Conservation (phyloP, 2,888 invertebrate genomes). For the Coelopa pilipes region DNA sequence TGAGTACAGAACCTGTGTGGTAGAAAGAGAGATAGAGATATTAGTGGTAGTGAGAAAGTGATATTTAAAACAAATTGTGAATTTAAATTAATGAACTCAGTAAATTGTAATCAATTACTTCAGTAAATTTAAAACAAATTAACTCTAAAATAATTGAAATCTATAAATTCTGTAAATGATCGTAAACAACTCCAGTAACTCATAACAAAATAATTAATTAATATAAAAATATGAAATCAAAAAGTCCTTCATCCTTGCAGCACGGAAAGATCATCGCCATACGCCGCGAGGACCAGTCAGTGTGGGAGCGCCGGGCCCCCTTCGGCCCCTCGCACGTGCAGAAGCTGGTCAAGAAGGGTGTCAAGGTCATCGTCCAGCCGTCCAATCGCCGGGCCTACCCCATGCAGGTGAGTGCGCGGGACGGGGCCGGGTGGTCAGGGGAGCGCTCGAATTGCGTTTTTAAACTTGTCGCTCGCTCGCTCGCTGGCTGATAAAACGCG, state of each 20-base stretch:
- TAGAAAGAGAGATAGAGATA: too few relatives aligned
- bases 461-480: too few relatives aligned
- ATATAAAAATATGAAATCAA: constrained; percentile 4
- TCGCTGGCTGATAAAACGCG: too few relatives aligned
- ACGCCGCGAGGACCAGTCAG: constrained; percentile 91
- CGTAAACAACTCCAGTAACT: too few relatives aligned
- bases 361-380: constrained; percentile 97
- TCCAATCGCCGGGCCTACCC: constrained; percentile 98
- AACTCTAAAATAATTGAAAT: neutral
- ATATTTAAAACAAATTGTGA: neutral
- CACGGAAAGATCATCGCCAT: constrained; percentile 83
- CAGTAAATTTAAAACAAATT: too few relatives aligned
- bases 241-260: constrained; percentile 57
- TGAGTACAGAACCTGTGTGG: constrained; percentile 47
- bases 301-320: constrained; percentile 96
- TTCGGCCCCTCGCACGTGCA: constrained; percentile 92
- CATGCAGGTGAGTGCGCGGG: constrained; percentile 77
- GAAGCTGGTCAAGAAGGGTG: constrained; percentile 85
- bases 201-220: neutral
- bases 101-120: too few relatives aligned
- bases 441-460: too few relatives aligned
- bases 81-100: too few relatives aligned
- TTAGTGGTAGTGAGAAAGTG: constrained; percentile 3
- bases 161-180: too few relatives aligned
- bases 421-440: too few relatives aligned